phyloP scores from a whole-genome alignment of 1,140 invertebrate genomes.

The Trachymyrmex cornetzi region DNA sequence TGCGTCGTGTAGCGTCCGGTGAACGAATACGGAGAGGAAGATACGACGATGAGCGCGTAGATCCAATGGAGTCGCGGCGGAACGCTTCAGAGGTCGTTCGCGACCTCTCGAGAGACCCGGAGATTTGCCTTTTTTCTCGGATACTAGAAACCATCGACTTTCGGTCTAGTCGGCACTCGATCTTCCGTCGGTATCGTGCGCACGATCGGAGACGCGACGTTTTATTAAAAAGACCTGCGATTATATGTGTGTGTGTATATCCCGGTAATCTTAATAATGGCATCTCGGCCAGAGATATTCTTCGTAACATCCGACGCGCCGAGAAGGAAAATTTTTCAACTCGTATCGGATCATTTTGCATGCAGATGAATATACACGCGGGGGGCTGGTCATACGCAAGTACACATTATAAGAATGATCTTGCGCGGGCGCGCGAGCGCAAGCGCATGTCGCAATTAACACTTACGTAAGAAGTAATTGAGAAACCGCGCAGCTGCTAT shows the following conservation, averaged over 20 bases:
- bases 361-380: slow-evolving; percentile 10
- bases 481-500: slow-evolving; percentile 71
- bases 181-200: slow-evolving; percentile 42
- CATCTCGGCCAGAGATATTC: slow-evolving; percentile 26
- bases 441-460: slow-evolving; percentile 72
- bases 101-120: slow-evolving; percentile 43
- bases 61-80: slow-evolving; percentile 27
- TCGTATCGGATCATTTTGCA: slow-evolving; percentile 51
- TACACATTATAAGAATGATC: slow-evolving; percentile 71
- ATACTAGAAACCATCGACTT: slow-evolving; percentile 46
- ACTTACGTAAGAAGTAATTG: slow-evolving; percentile 73
- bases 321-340: slow-evolving; percentile 49
- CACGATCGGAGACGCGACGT: slow-evolving; percentile 26
- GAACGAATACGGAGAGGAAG: slow-evolving; percentile 4
- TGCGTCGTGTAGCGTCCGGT: neutral
- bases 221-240: slow-evolving; percentile 19
- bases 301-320: slow-evolving; percentile 24
- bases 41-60: slow-evolving; percentile 20
- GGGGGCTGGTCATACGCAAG: slow-evolving; percentile 50
- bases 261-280: slow-evolving; percentile 47
- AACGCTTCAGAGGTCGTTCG: neutral
- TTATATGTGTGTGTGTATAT: neutral
- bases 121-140: neutral
- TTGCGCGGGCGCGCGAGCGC: slow-evolving; percentile 25
- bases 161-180: slow-evolving; percentile 46